Base-by-base conservation (phyloP, 2,888 invertebrate genomes). In the Formica aserva region DNA sequence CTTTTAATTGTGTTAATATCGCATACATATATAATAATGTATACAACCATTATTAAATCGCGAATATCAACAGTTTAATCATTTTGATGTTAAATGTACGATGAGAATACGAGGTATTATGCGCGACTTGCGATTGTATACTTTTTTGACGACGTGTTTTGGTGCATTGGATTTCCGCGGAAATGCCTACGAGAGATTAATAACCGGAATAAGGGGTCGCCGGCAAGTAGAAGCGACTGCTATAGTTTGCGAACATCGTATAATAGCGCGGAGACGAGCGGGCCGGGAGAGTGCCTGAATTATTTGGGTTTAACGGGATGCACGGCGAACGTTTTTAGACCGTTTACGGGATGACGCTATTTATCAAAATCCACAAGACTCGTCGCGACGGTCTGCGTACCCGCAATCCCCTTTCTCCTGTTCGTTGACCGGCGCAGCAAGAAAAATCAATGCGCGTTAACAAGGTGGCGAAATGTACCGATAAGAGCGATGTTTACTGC, bases 391-490 rank as follows among this genome's bases (percentile, higher is more conserved):
- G 13, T 32, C 29, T 29, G 41, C n/a, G 4, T n/a, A 6, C 18
- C 41, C 60, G 48, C n/a, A 52, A 52, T 15, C 45, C 63, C 5
- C 35, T 63, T 55, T 29, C 45, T 72, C 57, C 15, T 18, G 69
- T 26, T 26, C 62, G 45, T 62, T 72, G 18, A 41, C 45, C 22
- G 29, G 83, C 6, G 26, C 22, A 35, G 82, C 29, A 55, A 52
- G 57, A 77, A 89, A 90, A 89, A 92, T 92, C 91, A 81, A 91
- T 91, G 91, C 87, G 83, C 89, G 85, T 88, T 88, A 91, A 90
- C 89, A 88, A 91, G 91, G 90, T 89, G 91, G 86, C 82, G 90
- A 92, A 91, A 90, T 85, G 82, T 82, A 76, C 85, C 83, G 91
- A 91, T 92, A 91, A 92, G 83, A 86, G 72, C 55, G 81, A 91